Evolutionary conservation across 2,888 invertebrate genomes (phyloP), one percentile per base, ranked within the genome.

Genomic region (Apamea sordens): DNA sequence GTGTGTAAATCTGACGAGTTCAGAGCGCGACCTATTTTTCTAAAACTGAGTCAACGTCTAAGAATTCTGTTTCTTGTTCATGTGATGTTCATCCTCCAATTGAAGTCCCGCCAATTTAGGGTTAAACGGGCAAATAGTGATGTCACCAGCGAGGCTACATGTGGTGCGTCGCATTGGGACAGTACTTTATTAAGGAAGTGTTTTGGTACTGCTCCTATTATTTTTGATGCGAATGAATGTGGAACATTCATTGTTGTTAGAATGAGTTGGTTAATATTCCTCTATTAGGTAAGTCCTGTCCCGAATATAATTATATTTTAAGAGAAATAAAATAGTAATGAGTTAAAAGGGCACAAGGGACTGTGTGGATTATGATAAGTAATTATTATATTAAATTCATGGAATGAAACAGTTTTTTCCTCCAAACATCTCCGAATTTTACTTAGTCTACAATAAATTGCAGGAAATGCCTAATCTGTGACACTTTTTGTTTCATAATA

Each of bases 1-100:
- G 41, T 59, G 63, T 77, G 71, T 82, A 74, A 80, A 84, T 77
- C 73, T 78, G 56, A 79, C 76, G 64, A 72, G 32, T 73, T 71
- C n/a, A 32, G 65, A 11, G 41, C 64, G 80, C 70, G 88, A 84
- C 88, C 86, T 87, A 89, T 88, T 88, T 89, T 76, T 73, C 79
- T 83, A 68, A 76, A 84, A 75, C 85, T 87, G 89, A 91, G 80
- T 90, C 89, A 90, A 87, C 89, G 92, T 92, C 91, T 92, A 91
- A 89, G 90, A 91, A 91, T 92, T 83, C 82, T n/a, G 73, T 44
- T 0, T 71, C 67, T 41, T 76, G 82, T 68, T 64, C 82, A 72
- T 85, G 73, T 47, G 81, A 84, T 84, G 85, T 86, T 87, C 85
- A 87, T 86, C 85, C 80, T 78, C 78, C 87, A 91, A 92, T 92